These are phyloP conservation scores for Xiphophorus couchianus DNA, from an alignment of 2,113 vertebrate genomes.

Conservation along the genomic window DNA sequence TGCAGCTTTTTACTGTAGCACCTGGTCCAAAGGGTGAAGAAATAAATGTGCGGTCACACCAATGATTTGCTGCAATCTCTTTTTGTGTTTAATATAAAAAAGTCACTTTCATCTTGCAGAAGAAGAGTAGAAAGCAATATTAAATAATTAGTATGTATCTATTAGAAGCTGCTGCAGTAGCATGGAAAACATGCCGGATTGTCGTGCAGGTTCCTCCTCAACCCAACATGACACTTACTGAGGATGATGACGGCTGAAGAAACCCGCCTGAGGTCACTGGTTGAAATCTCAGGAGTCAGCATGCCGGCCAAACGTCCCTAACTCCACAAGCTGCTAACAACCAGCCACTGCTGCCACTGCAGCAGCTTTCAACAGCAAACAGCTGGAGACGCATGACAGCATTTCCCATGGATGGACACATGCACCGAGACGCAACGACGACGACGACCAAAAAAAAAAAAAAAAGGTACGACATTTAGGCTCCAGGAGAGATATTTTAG, in stretches of 20 bases:
- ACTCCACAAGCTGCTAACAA: conserved; percentile 1
- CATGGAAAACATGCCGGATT: conserved; percentile 9
- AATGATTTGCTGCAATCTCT: not conserved
- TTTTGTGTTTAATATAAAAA: not conserved
- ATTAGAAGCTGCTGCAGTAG: not conserved
- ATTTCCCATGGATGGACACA: conserved; percentile 19
- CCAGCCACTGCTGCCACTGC: not conserved
- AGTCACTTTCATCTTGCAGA: not conserved
- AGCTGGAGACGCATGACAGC: not conserved
- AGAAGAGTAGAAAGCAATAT: not conserved
- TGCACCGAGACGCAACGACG: conserved; percentile 28
- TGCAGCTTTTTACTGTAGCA: not conserved
- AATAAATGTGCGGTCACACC: not conserved
- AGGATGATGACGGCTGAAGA: conserved; percentile 78
- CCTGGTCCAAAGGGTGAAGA: not conserved
- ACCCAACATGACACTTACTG: conserved; percentile 67
- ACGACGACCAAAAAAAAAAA: conserved; percentile 15
- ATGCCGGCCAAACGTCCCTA: conserved; percentile 43
- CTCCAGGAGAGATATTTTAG: conserved; percentile 79
- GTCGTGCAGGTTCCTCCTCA: not conserved
- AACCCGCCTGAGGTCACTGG: conserved; percentile 69
- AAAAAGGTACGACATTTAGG: conserved; percentile 61
- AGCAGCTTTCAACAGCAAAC: conserved; percentile 2
- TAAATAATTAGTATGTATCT: not conserved
- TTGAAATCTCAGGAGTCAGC: conserved; percentile 67